These are phyloP conservation scores for Macrotis lagotis DNA, from an alignment of 2,113 vertebrate species.

Conservation along the genomic window DNA sequence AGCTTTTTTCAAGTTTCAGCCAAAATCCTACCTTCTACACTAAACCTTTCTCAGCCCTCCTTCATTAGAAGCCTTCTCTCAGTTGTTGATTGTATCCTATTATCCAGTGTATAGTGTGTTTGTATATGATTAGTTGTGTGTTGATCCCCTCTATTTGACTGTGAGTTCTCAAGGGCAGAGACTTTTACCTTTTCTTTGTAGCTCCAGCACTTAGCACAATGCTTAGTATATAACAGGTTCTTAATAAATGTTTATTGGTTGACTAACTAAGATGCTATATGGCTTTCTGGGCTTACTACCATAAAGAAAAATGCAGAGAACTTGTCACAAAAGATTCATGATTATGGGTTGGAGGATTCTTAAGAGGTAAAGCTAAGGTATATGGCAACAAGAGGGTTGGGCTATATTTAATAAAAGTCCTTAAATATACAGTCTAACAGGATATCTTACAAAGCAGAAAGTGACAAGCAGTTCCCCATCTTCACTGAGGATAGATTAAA, in stretches of 20 bases:
- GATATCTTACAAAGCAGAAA: neutral
- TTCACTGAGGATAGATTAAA: neutral
- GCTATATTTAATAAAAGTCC: neutral
- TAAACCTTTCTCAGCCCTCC: neutral
- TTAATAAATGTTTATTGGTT: neutral
- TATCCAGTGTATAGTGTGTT: neutral
- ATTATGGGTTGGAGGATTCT: neutral
- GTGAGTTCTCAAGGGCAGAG: neutral
- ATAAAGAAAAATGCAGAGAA: neutral
- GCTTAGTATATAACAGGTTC: neutral
- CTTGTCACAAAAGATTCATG: neutral
- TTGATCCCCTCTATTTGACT: neutral
- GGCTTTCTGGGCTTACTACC: neutral
- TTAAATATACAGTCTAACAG: neutral
- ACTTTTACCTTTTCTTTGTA: neutral
- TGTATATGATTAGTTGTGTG: neutral
- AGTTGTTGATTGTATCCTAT: neutral
- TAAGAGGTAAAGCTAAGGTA: neutral
- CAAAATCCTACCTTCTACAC: neutral
- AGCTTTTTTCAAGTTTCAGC: neutral
- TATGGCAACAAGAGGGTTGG: neutral
- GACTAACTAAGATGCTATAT: neutral
- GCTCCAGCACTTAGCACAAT: neutral
- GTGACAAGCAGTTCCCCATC: neutral
- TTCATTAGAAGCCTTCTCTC: neutral